Evolutionary conservation across 2,797 vertebrate species (phyloP).

Genomic region (Trachurus trachurus): DNA sequence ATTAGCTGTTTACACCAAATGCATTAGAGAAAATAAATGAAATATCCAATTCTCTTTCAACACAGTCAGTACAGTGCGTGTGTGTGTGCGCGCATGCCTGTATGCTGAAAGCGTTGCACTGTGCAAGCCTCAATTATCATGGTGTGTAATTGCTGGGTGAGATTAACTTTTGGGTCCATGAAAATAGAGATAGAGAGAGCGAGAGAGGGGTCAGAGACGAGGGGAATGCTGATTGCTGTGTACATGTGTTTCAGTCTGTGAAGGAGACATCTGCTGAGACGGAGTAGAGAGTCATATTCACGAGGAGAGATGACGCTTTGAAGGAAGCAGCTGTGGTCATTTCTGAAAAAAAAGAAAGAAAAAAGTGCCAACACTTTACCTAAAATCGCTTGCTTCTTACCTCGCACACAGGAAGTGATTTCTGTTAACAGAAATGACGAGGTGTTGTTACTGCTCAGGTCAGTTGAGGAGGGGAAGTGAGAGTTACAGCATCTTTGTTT

Average conservation of each 20-base stretch:
- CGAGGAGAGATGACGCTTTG: slow-evolving; percentile 1
- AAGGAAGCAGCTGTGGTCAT: slow-evolving; percentile 3
- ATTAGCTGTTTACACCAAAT: slow-evolving; percentile 44
- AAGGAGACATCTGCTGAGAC: slow-evolving; percentile 5
- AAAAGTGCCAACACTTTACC: background rate
- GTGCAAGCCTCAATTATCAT: slow-evolving; percentile 46
- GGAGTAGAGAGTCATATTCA: background rate
- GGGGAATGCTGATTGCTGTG: slow-evolving; percentile 32
- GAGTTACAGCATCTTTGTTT: background rate
- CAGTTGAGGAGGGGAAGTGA: background rate
- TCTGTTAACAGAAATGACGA: background rate
- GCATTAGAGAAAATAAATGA: slow-evolving; percentile 36
- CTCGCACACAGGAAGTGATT: background rate
- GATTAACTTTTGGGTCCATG: slow-evolving; percentile 41
- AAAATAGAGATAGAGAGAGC: slow-evolving; percentile 25
- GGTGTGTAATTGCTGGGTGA: slow-evolving; percentile 52
- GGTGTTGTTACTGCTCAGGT: background rate
- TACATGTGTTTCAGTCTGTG: slow-evolving; percentile 10
- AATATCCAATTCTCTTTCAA: slow-evolving; percentile 13
- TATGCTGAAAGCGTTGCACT: slow-evolving; percentile 9
- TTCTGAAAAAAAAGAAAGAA: no score
- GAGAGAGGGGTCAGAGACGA: slow-evolving; percentile 45
- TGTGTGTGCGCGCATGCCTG: background rate
- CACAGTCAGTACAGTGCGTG: background rate
- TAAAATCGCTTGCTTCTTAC: background rate